phyloP scores from a whole-genome alignment of 1,140 invertebrate species.

The Nixonia krombeini region DNA sequence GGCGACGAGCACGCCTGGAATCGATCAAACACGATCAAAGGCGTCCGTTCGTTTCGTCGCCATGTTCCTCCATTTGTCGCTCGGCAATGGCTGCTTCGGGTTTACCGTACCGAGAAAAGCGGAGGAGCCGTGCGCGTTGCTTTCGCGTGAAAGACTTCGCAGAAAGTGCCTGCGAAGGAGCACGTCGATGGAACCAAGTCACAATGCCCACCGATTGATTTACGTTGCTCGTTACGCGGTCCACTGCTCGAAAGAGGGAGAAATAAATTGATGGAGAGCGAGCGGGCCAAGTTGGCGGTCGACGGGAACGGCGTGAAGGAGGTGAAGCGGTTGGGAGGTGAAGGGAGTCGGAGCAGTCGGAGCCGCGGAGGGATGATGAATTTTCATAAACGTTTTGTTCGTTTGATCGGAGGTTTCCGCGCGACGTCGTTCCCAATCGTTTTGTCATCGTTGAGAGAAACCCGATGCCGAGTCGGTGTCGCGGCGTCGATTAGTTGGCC shows the following conservation, averaged over 20 bases:
- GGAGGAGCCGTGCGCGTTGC: slow-evolving; percentile 22
- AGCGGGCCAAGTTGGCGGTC: slow-evolving; percentile 35
- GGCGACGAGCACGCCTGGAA: too few species aligned
- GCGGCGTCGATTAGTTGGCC: slow-evolving; percentile 43
- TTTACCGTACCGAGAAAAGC: slow-evolving; percentile 14
- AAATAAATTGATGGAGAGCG: slow-evolving; percentile 70
- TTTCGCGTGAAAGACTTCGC: slow-evolving; percentile 23
- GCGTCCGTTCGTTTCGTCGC: too few species aligned
- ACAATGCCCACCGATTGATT: slow-evolving; percentile 72
- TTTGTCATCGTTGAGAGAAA: slow-evolving; percentile 57
- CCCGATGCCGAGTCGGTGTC: slow-evolving; percentile 48
- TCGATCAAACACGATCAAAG: too few species aligned
- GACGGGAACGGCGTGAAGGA: slow-evolving; percentile 44
- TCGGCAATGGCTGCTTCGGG: too few species aligned
- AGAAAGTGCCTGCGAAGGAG: slow-evolving; percentile 38
- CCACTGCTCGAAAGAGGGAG: slow-evolving; percentile 67
- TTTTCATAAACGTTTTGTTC: background rate
- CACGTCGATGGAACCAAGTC: slow-evolving; percentile 54
- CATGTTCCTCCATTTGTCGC: too few species aligned
- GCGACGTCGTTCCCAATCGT: background rate
- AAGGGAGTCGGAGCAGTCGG: slow-evolving; percentile 25
- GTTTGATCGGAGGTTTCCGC: too few species aligned
- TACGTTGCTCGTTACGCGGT: slow-evolving; percentile 72
- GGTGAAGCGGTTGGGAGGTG: too few species aligned
- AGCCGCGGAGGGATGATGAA: too few species aligned